Base-by-base conservation (phyloP, 1,140 invertebrate species). In the Cyclargus thomasi region DNA sequence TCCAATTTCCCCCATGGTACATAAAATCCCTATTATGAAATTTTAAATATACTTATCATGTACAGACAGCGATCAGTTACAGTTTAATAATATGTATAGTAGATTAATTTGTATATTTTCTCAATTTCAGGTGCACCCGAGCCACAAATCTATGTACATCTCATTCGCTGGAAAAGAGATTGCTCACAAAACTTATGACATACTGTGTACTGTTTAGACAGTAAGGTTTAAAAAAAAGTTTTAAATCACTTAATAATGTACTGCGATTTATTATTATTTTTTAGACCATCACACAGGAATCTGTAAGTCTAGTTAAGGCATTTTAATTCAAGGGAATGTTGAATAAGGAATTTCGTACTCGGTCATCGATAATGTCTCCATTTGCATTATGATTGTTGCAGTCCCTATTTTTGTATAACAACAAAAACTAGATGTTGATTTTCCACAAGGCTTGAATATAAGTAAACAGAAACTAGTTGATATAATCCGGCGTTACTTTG, bases 81-180 rank as follows among this genome's bases (percentile, higher is more conserved):
- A 53, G 29, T 35, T 5, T 35, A 35, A 35, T n/a, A 8, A 35
- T 63, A 53, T n/a, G 57, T 67, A 55, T 62, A 35, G 29, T 55
- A 68, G 10, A n/a, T 4, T 68, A 17, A 63, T 67, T 23, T 55
- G 5, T 55, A 22, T 55, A 63, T 53, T 62, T 2, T 5, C 10
- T 76, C 68, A 69, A 39, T 72, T 90, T 88, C 82, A 93, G 91
- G 87, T 96, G n/a, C 94, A 95, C 75, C 92, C 92, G 0, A 94
- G 93, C 65, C 95, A 96, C 75, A 93, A 92, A 39, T 91, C 86
- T 16, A 88, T 95, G 39, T 96, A 96, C 81, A 93, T 96, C 59
- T 93, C 95, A 0, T 95, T 93, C 69, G 94, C 92, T 1, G 94
- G 94, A 0, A 84, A 92, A 69, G 95, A 96, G 81, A 80, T 94